Percentiles rank a stretch among this genome's conserved stretches.
phyloP scores from a whole-genome alignment of 2,113 vertebrate species.

The Rhizomys pruinosus region DNA sequence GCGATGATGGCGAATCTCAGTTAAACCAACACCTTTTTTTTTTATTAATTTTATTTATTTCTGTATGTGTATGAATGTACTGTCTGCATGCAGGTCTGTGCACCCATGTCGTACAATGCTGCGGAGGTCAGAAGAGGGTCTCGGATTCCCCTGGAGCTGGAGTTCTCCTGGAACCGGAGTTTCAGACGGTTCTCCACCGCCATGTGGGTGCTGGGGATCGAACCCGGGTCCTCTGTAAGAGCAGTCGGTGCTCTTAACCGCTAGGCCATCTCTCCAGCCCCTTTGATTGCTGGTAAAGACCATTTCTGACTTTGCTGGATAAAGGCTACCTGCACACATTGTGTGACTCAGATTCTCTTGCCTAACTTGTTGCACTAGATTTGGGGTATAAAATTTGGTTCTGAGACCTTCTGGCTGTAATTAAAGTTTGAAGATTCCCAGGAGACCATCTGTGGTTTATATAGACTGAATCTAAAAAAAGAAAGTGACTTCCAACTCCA shows the following conservation, averaged over 20 bases:
- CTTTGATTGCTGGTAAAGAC: background rate
- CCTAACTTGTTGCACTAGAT: background rate
- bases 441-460: background rate
- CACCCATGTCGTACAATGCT: no score
- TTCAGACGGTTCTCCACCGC: no score
- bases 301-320: background rate
- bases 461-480: background rate
- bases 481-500: background rate
- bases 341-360: background rate
- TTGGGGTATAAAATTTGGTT: constrained; percentile 4
- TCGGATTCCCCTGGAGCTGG: no score
- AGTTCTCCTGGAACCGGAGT: no score
- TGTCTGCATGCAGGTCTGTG: no score
- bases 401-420: constrained; percentile 19
- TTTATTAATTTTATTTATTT: no score
- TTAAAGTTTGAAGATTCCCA: constrained; percentile 56
- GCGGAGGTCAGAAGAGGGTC: no score
- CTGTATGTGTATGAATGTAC: no score
- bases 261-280: no score
- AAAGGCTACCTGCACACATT: background rate
- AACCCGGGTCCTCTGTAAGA: no score
- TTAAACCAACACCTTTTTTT: constrained; percentile 7
- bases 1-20: background rate
- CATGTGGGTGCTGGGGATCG: no score
- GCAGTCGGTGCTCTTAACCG: no score